Conservation (phyloP, 2,113 vertebrate genomes). For the Podiceps cristatus region DNA sequence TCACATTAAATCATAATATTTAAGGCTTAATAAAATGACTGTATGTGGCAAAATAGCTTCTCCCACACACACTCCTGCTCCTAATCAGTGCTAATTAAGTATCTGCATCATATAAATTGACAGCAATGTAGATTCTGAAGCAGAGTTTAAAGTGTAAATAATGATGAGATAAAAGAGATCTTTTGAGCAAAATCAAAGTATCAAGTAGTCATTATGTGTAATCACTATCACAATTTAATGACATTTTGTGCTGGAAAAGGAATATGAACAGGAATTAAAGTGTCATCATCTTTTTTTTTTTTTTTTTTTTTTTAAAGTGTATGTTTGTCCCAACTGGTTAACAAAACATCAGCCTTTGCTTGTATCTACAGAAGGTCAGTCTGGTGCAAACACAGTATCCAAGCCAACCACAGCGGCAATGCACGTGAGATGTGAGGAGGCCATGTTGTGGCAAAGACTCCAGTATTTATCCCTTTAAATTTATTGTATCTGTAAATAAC, state of each 20-base stretch:
- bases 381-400: neutral
- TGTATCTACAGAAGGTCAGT: neutral
- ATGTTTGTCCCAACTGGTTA: neutral
- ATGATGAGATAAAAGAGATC: slow-evolving; percentile 64
- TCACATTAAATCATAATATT: slow-evolving; percentile 59
- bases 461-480: neutral
- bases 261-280: slow-evolving; percentile 23
- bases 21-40: slow-evolving; percentile 59
- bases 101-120: slow-evolving; percentile 67
- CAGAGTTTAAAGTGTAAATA: slow-evolving; percentile 64
- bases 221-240: slow-evolving; percentile 66
- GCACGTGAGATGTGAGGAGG: neutral
- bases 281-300: neutral
- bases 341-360: neutral
- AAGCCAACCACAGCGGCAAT: neutral
- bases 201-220: slow-evolving; percentile 70
- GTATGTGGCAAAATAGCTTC: slow-evolving; percentile 47
- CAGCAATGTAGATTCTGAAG: slow-evolving; percentile 52
- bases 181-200: slow-evolving; percentile 68
- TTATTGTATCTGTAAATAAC: neutral
- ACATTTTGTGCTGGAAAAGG: slow-evolving; percentile 29
- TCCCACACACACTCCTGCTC: slow-evolving; percentile 23
- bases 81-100: slow-evolving; percentile 65
- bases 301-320: neutral
- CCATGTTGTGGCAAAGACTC: neutral